Evolutionary conservation across 2,113 vertebrate species (phyloP).

Genomic region (Otis tarda): DNA sequence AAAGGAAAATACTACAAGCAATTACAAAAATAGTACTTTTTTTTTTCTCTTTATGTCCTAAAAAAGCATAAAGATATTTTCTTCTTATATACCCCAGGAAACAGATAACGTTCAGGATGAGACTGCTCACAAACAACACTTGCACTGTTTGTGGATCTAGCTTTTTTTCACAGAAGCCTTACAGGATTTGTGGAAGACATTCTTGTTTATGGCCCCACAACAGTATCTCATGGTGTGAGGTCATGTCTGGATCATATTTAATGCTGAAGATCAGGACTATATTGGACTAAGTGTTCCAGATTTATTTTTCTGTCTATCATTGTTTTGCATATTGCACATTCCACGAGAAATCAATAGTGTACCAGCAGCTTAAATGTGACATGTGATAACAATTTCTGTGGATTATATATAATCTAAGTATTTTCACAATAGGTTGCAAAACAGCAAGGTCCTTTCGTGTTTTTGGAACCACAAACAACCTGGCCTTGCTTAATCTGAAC

Average conservation of each 20-base stretch:
- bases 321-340: not conserved
- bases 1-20: not conserved
- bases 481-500: not conserved
- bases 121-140: not conserved
- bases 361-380: not conserved
- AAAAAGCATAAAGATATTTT: not conserved
- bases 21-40: not conserved
- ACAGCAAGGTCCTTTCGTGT: not conserved
- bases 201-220: not conserved
- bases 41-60: not conserved
- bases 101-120: not conserved
- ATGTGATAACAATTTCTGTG: not conserved
- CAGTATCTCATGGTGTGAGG: not conserved
- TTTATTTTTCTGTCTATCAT: not conserved
- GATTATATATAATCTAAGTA: not conserved
- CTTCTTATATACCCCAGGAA: not conserved
- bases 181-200: not conserved
- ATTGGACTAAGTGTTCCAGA: not conserved
- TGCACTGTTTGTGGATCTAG: not conserved
- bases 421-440: not conserved
- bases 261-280: not conserved
- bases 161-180: not conserved
- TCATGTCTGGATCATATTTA: not conserved
- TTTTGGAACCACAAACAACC: not conserved
- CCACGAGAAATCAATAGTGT: not conserved